Evolutionary conservation across 2,113 vertebrate species (phyloP), one percentile per base, ranked within the genome.

Genomic region (Athene cunicularia): DNA sequence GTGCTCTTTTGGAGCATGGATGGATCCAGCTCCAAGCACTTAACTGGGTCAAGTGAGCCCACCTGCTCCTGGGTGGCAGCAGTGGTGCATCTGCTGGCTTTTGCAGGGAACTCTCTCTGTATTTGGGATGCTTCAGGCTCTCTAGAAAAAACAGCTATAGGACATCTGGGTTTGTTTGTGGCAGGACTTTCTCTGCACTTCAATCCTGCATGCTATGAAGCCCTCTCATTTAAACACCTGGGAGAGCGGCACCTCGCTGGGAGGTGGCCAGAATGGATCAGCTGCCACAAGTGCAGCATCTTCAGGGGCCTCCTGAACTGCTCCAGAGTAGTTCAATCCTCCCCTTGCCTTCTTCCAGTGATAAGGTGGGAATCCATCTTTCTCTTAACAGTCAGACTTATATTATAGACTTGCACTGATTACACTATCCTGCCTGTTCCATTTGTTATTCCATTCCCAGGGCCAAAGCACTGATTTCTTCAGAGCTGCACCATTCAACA

Each of bases 1-100:
- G 1, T 39, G 26, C 37, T 45, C 45, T 39, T 45, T 68, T 11
- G 14, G 53, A 56, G 67, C 3, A 0, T 1, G 8, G 16, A 6
- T 0, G 27, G 32, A 24, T 1, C 41, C 49, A 39, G 35, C 33
- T 79, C 53, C 27, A 24, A 26, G 80, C 35, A 14, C 21, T 32
- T 16, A 3, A 3, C 35, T 7, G 41, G 16, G 23, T n/a, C 13
- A 10, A 14, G 41, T 21, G 56, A 80, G 60, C 41, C 28, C 35
- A 47, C 23, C 39, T 32, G 45, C 53, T 21, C 41, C 55, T 5
- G 23, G n/a, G 43, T 37, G 53, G 13, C 37, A 75, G 47, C 0
- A 0, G 13, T 9, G 32, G 35, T 24, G 39, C 0, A 12, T 11
- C 41, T 52, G 35, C 55, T 28, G 27, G 23, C n/a, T 74, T 67